Conservation (phyloP, 2,113 vertebrate species). For the Murina feae region DNA sequence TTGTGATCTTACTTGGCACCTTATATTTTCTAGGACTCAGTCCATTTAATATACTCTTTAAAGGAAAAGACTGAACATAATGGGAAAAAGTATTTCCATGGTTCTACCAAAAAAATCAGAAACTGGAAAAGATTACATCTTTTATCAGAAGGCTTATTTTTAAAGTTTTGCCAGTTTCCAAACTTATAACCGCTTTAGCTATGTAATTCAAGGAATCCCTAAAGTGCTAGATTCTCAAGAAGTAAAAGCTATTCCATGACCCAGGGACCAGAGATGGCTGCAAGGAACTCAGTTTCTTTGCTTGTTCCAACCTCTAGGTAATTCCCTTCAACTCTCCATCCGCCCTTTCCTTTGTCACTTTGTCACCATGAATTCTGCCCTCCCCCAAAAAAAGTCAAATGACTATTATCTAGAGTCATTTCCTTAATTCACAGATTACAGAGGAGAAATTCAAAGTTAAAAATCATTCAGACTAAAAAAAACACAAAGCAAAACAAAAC, state of each 20-base stretch:
- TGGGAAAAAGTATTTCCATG: background rate
- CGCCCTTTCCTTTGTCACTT: background rate
- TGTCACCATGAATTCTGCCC: background rate
- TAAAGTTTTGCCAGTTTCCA: background rate
- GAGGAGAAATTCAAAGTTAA: conserved; percentile 20
- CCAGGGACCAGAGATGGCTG: background rate
- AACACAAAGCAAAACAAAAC: background rate
- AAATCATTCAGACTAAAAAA: conserved; percentile 23
- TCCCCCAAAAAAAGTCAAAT: background rate
- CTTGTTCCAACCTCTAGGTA: background rate
- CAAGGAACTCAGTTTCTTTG: background rate
- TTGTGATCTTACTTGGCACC: background rate
- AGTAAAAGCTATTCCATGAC: background rate
- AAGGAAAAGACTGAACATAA: conserved; percentile 6
- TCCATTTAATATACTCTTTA: conserved; percentile 10
- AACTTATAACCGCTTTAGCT: conserved; percentile 2
- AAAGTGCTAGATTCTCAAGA: background rate
- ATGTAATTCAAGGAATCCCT: background rate
- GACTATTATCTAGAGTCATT: background rate
- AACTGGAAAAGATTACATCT: conserved; percentile 1
- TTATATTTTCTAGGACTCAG: background rate
- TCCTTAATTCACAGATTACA: background rate
- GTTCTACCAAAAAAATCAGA: conserved; percentile 42
- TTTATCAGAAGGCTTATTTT: conserved; percentile 26
- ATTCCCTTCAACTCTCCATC: background rate